Evolutionary conservation across 2,888 invertebrate species (phyloP).

Genomic region (Helicoverpa assulta): DNA sequence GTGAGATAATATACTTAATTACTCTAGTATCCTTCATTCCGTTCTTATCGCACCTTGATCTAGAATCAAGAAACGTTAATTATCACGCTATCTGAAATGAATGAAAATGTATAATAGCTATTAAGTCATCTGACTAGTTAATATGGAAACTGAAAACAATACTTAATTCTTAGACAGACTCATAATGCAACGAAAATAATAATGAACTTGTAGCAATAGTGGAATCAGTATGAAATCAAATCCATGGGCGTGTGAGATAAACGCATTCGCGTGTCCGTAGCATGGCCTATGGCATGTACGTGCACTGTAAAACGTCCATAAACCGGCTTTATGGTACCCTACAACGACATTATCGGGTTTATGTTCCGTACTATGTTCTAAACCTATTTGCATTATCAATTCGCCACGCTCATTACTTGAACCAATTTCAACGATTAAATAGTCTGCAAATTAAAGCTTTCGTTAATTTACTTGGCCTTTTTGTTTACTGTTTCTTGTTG

Average conservation of each 20-base stretch:
- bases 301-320: slow-evolving; percentile 44
- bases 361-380: slow-evolving; percentile 33
- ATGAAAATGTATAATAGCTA: no score
- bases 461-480: slow-evolving; percentile 29
- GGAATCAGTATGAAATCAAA: slow-evolving; percentile 13
- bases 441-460: slow-evolving; percentile 46
- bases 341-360: slow-evolving; percentile 42
- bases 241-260: slow-evolving; percentile 39
- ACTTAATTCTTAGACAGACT: background rate
- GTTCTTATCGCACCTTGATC: no score
- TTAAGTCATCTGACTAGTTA: background rate
- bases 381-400: slow-evolving; percentile 55
- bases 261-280: slow-evolving; percentile 48
- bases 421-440: slow-evolving; percentile 33
- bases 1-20: slow-evolving; percentile 1
- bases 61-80: no score
- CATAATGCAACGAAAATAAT: background rate
- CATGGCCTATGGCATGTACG: slow-evolving; percentile 23
- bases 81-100: no score
- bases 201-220: background rate
- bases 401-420: slow-evolving; percentile 42
- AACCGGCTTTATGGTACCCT: slow-evolving; percentile 40
- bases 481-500: slow-evolving; percentile 29
- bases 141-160: background rate
- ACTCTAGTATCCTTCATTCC: slow-evolving; percentile 3